Evolutionary conservation across 2,888 invertebrate genomes (phyloP), one percentile per base, ranked within the genome.

Genomic region (Andrena flavipes): DNA sequence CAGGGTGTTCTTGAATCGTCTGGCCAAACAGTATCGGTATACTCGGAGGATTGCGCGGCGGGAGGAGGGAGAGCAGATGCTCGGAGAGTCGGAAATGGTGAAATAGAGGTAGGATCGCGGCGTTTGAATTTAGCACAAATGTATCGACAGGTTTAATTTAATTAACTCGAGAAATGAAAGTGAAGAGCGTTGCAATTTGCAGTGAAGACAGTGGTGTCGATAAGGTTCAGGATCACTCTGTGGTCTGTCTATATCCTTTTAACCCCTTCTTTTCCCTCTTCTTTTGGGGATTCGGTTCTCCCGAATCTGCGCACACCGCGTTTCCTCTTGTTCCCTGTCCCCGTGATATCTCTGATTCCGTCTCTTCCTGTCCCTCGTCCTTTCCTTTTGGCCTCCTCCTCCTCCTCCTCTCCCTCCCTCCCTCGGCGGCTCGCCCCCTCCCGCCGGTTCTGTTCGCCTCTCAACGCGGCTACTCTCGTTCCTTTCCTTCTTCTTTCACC

Each of bases 401-500:
- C 26, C 26, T 26, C 0, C 26, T n/a, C 26, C 16, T 48, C 35
- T 49, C 4, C 59, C 51, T 30, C 30, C 8, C 62, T 30, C 56
- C 16, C 56, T n/a, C 56, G 35, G 10, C 54, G 23, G 49, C 23
- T 10, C 60, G 5, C 30, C 59, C 33, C 35, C 48, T 16, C 2
- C 56, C 13, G 30, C 48, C 20, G 23, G 33, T 16, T 2, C 49
- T 30, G 60, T 16, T 33, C 75, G 26, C 35, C 35, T 54, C 64
- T 56, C 30, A 5, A 42, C 69, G 49, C 71, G 30, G 54, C 56
- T 73, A 60, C 76, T 71, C 75, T 69, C 64, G 48, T 74, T 70
- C 75, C 63, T 67, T 72, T 64, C 62, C 63, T 74, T 68, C 70
- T 29, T 68, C 71, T 75, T 64, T 82, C 64, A 54, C 56, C 67